Conservation (phyloP, 2,113 vertebrate genomes). For the Solea senegalensis region DNA sequence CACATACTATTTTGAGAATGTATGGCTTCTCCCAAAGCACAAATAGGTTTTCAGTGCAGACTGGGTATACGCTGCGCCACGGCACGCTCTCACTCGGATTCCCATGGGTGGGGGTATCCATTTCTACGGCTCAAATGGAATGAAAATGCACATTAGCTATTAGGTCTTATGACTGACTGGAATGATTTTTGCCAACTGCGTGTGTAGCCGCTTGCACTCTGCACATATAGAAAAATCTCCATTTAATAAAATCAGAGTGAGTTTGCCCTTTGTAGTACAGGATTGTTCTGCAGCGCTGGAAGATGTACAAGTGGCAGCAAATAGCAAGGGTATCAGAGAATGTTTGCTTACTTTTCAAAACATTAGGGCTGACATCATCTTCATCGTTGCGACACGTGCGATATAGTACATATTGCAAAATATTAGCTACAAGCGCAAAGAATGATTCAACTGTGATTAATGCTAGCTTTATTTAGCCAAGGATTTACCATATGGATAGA, state of each 20-base stretch:
- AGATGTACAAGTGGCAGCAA: not conserved
- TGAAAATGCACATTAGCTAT: constrained; percentile 67
- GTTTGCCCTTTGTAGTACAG: constrained; percentile 7
- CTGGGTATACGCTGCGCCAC: constrained; percentile 34
- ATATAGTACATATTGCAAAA: too few relatives aligned
- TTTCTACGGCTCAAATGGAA: constrained; percentile 64
- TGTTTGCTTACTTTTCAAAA: not conserved
- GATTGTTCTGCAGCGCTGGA: not conserved
- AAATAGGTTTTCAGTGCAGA: constrained; percentile 72
- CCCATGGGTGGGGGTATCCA: constrained; percentile 59
- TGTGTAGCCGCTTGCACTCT: constrained; percentile 4
- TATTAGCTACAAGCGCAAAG: not conserved
- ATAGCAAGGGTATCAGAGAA: constrained; percentile 7
- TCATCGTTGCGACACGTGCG: too few relatives aligned
- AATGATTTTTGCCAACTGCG: constrained; percentile 61
- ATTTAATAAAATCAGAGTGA: constrained; percentile 34
- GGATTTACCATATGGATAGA: too few relatives aligned
- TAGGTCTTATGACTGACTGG: constrained; percentile 48
- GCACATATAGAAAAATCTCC: constrained; percentile 3
- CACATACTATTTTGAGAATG: constrained; percentile 78
- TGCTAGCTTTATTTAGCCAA: too few relatives aligned
- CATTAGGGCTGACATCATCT: too few relatives aligned
- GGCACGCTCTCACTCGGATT: constrained; percentile 47
- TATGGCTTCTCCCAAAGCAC: constrained; percentile 73
- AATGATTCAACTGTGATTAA: too few relatives aligned